Conservation (phyloP, 2,797 vertebrate species). For the Harpagifer antarcticus region DNA sequence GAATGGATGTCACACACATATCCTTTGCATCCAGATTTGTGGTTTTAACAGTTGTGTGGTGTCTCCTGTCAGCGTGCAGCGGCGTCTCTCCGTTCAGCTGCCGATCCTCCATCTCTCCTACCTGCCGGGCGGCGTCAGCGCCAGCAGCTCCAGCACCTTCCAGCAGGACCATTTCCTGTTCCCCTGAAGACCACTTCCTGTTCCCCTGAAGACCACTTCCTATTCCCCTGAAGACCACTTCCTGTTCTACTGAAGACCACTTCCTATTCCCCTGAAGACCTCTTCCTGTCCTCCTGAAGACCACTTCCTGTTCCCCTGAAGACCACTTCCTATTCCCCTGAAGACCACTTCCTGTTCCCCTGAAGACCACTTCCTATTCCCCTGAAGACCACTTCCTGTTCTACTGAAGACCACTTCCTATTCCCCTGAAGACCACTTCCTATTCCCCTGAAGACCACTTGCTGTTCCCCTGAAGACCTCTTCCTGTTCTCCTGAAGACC, state of each 20-base stretch:
- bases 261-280: too few species aligned
- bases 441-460: background rate
- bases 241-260: background rate
- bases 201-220: too few species aligned
- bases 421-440: slow-evolving; percentile 1
- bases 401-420: background rate
- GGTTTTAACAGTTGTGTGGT: slow-evolving; percentile 1
- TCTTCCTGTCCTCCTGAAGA: too few species aligned
- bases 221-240: background rate
- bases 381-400: slow-evolving; percentile 1
- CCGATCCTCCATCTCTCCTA: slow-evolving; percentile 95
- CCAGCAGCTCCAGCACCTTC: slow-evolving; percentile 89
- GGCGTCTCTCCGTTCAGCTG: slow-evolving; percentile 91
- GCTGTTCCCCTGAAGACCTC: too few species aligned
- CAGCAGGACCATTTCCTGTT: slow-evolving; percentile 53
- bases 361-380: too few species aligned
- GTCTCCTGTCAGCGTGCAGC: slow-evolving; percentile 82
- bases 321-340: too few species aligned
- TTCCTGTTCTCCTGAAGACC: background rate
- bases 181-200: background rate
- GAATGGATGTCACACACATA: too few species aligned
- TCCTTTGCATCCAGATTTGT: too few species aligned
- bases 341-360: background rate
- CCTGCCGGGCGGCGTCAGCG: slow-evolving; percentile 89
- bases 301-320: background rate